Evolutionary conservation across 2,113 vertebrate species (phyloP), one percentile per base, ranked within the genome.

Genomic region (Ceyx margarethae): DNA sequence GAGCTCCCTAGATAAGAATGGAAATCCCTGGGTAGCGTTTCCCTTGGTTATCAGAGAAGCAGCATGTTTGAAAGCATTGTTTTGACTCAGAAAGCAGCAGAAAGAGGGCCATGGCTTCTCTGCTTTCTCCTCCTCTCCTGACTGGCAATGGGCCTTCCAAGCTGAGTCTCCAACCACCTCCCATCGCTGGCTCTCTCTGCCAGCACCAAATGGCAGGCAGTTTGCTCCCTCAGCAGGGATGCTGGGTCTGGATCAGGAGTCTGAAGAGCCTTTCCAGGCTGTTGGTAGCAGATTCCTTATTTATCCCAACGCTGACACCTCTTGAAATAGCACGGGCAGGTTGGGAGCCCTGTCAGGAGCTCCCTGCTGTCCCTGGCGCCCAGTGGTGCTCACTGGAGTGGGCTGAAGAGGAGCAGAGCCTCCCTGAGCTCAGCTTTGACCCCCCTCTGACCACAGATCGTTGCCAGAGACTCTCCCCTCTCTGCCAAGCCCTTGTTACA

Each of bases 251-350:
- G 26, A 9, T 57, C 22, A 51, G 69, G 57, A 79, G 10, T 67
- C 16, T 28, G 45, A 79, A 79, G 71, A 0, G n/a, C 43, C 23
- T 46, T 66, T 28, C 56, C 0, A 0, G 42, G 16, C 50, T 10
- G 1, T 73, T 68, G 5, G 6, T 2, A 22, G 61, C 2, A 3
- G 72, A 19, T 66, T 35, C 90, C 93, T 75, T 87, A 81, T 95
- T 96, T 97, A 76, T 84, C 88, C 48, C 21, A 5, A 42, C 13
- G 48, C 69, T 74, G 85, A 81, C 90, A 89, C 35, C 3, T 86
- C 93, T 84, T 89, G 86, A 94, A 95, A 95, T 91, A 95, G 92
- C 81, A 20, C 1, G 0, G 62, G n/a, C 16, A 33, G 58, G 2
- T 23, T 68, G 31, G 83, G 62, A 67, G 80, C 62, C 46, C 50